These are phyloP conservation scores for Drosophila parvula DNA, from an alignment of 1,140 invertebrate species.

Conservation along the genomic window DNA sequence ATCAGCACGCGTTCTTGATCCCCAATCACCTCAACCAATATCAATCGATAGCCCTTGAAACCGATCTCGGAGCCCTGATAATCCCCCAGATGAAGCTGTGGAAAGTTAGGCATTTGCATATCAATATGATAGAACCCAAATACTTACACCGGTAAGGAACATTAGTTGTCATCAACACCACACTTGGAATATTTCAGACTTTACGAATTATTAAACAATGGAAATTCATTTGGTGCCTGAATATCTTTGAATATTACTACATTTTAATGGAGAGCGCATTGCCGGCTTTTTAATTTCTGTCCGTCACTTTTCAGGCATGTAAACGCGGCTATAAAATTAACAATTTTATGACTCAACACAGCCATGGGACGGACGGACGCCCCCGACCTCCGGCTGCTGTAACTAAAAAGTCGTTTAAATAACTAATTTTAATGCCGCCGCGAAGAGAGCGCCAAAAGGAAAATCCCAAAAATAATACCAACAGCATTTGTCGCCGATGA, in stretches of 20 bases:
- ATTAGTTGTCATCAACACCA: slow-evolving; percentile 19
- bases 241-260: slow-evolving; percentile 8
- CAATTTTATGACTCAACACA: slow-evolving; percentile 54
- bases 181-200: not conserved
- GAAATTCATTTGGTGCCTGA: slow-evolving; percentile 3
- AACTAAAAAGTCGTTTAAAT: slow-evolving; percentile 61
- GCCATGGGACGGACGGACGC: slow-evolving; percentile 4
- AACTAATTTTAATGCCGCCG: slow-evolving; percentile 66
- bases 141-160: not conserved
- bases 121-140: slow-evolving; percentile 12
- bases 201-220: not conserved
- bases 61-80: slow-evolving; percentile 48
- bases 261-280: slow-evolving; percentile 26
- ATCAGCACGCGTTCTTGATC: slow-evolving; percentile 41
- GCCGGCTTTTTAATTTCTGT: slow-evolving; percentile 6
- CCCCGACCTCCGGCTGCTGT: slow-evolving; percentile 32
- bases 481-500: slow-evolving; percentile 48
- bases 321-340: slow-evolving; percentile 45
- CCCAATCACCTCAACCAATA: slow-evolving; percentile 36
- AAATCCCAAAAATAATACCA: slow-evolving; percentile 44
- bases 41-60: slow-evolving; percentile 63
- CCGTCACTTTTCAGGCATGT: slow-evolving; percentile 28
- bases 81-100: slow-evolving; percentile 39
- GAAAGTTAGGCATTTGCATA: slow-evolving; percentile 54
- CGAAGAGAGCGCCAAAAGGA: slow-evolving; percentile 28